Conservation (phyloP, 1,140 invertebrate species). For the Lepidurus couesii region DNA sequence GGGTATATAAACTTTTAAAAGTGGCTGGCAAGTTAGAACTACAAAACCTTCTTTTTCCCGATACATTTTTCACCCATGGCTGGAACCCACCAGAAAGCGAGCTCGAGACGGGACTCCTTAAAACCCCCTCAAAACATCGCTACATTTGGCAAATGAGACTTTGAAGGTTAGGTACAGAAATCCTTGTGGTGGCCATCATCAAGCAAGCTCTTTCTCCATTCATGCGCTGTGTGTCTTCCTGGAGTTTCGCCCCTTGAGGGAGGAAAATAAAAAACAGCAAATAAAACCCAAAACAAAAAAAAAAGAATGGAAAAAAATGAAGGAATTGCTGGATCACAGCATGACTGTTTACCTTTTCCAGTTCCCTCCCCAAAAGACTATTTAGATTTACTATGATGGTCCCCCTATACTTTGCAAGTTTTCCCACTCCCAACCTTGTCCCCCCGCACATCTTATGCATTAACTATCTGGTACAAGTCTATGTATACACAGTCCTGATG, state of each 20-base stretch:
- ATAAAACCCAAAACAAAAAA: too few relatives aligned
- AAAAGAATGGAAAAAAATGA: too few relatives aligned
- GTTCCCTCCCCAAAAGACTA: neutral
- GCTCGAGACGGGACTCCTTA: neutral
- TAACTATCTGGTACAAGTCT: too few relatives aligned
- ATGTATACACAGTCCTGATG: too few relatives aligned
- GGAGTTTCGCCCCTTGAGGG: neutral
- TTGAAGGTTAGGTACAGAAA: neutral
- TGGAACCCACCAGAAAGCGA: neutral
- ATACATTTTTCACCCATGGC: slow-evolving; percentile 2
- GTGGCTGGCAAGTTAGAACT: neutral
- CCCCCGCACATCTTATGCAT: too few relatives aligned
- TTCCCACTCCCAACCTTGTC: neutral
- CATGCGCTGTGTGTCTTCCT: neutral
- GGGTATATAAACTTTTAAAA: neutral
- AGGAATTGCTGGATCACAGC: neutral
- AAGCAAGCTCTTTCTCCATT: slow-evolving; percentile 1
- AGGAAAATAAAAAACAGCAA: neutral
- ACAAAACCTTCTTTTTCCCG: neutral
- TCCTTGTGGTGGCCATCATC: neutral
- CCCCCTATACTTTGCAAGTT: neutral
- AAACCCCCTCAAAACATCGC: neutral
- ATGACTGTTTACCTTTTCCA: slow-evolving; percentile 7
- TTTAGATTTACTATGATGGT: slow-evolving; percentile 1
- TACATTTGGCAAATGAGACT: neutral